Conservation (phyloP, 2,888 invertebrate genomes). For the Mesopsocus fuscifrons region DNA sequence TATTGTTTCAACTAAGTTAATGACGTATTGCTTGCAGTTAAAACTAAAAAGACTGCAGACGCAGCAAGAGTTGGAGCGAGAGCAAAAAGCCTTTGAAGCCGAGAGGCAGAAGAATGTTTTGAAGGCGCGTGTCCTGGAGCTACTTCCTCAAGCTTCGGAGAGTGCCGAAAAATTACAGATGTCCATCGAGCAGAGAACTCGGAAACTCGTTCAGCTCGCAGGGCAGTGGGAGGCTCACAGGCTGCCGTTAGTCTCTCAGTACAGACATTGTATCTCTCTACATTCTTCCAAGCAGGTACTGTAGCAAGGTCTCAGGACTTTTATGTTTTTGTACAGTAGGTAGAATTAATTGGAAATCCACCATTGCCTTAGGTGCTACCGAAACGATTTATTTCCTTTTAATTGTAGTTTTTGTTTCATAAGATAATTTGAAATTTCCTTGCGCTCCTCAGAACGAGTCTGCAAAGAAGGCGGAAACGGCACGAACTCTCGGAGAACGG, state of each 20-base stretch:
- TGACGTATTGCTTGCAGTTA: no score
- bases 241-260: slow-evolving; percentile 40
- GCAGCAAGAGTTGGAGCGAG: slow-evolving; percentile 22
- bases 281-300: slow-evolving; percentile 20
- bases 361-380: no score
- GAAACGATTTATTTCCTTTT: slow-evolving; percentile 4
- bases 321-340: no score
- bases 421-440: no score
- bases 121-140: slow-evolving; percentile 37
- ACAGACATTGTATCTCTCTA: slow-evolving; percentile 26
- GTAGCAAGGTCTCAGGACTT: no score
- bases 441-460: slow-evolving; percentile 33
- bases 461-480: slow-evolving; percentile 32
- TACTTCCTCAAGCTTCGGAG: slow-evolving; percentile 42
- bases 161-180: slow-evolving; percentile 36
- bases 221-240: slow-evolving; percentile 57
- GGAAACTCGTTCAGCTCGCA: slow-evolving; percentile 39
- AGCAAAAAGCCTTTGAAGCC: slow-evolving; percentile 24
- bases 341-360: no score
- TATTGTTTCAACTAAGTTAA: no score
- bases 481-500: slow-evolving; percentile 31
- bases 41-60: slow-evolving; percentile 13
- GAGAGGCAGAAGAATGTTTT: slow-evolving; percentile 23
- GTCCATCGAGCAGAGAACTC: slow-evolving; percentile 38
- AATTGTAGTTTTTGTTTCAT: slow-evolving; percentile 9